Conservation (phyloP, 1,140 invertebrate species). For the Diplogasteroides magnus region DNA sequence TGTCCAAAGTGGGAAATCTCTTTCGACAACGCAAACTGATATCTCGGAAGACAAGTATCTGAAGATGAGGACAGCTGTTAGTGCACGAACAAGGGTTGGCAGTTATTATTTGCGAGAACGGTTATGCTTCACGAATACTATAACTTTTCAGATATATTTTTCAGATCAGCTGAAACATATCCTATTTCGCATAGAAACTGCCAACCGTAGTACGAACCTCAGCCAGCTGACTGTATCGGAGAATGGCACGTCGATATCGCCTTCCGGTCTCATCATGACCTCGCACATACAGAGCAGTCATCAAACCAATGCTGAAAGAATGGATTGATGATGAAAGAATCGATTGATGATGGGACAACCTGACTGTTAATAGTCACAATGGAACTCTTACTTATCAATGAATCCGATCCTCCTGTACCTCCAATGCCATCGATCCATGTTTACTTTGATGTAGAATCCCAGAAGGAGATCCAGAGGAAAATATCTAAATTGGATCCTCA, state of each 20-base stretch:
- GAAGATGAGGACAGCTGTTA: no score
- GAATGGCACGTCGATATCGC: not conserved
- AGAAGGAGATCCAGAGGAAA: not conserved
- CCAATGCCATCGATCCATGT: slow-evolving; percentile 39
- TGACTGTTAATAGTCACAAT: not conserved
- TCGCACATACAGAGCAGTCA: slow-evolving; percentile 4
- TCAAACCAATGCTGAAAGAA: slow-evolving; percentile 1
- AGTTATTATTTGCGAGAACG: no score
- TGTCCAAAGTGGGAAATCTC: slow-evolving; percentile 50
- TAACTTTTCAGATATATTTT: not conserved
- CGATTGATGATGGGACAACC: not conserved
- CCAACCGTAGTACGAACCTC: no score
- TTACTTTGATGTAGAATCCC: slow-evolving; percentile 46
- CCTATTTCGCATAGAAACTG: not conserved
- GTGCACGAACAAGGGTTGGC: no score
- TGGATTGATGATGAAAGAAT: not conserved
- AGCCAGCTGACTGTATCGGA: no score
- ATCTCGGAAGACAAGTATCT: slow-evolving; percentile 40
- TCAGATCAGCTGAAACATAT: not conserved
- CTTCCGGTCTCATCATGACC: not conserved
- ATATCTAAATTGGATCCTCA: not conserved
- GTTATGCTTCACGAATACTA: no score
- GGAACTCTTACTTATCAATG: slow-evolving; percentile 47
- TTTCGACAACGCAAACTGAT: slow-evolving; percentile 49
- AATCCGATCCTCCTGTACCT: slow-evolving; percentile 48